Evolutionary conservation across 2,113 vertebrate species (phyloP), one percentile per base, ranked within the genome.

Genomic region (Microcebus griseorufus): DNA sequence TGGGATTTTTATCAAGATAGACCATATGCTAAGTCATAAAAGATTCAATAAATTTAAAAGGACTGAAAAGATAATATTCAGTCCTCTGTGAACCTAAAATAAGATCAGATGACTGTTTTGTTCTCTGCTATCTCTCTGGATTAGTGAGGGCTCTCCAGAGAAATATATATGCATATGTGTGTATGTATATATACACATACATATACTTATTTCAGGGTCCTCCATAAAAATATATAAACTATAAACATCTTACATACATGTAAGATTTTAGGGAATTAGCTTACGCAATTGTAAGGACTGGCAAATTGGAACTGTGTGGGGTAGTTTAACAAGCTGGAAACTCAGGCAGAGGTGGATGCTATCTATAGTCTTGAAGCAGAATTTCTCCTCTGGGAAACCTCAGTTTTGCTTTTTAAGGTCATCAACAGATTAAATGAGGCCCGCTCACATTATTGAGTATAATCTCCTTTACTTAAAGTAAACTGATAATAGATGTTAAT

Each of bases 41-140:
- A 73, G 22, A 82, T 95, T 93, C 25, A 78, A 67, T 86, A 55
- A 82, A 93, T 64, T 55, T 64, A 62, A 85, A 81, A 89, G 48
- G 7, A 69, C 67, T 22, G 23, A 81, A 86, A 75, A 96, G 48
- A 39, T 25, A 79, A 84, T 16, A 22, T 3, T 67, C 45, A 65
- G 60, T 6, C 22, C 42, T 67, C 55, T 67, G 22, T 65, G 11
- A 94, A 73, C 17, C 62, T 94, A 60, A 91, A 88, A 32, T 94
- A 27, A 85, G n/a, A 76, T 88, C 82, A 45, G 53, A 78, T 39
- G 3, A 67, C 11, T 69, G 29, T 72, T 48, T 72, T 62, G 6
- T 83, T 70, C 9, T 94, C 39, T 34, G 48, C 23, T 69, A 0
- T 76, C 12, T 18, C 4, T 62, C 72, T 88, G 39, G 22, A 83